phyloP scores from a whole-genome alignment of 2,113 vertebrate species.

The Gymnobelideus leadbeateri region DNA sequence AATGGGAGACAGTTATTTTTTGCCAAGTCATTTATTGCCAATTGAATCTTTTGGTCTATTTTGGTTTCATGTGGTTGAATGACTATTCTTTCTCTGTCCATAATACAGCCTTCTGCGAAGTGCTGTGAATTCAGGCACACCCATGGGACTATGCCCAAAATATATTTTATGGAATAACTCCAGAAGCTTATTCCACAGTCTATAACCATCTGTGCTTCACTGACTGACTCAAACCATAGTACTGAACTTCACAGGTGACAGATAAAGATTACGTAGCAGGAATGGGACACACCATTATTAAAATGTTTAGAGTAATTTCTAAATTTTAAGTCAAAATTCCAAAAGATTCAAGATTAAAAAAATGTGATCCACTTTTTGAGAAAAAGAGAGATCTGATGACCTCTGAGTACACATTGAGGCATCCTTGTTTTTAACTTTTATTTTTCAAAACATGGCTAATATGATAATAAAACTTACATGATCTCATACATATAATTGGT shows the following conservation, averaged over 20 bases:
- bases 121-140: conserved; percentile 34
- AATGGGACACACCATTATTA: background rate
- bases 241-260: background rate
- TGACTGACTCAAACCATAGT: conserved; percentile 1
- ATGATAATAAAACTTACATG: background rate
- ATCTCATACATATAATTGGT: background rate
- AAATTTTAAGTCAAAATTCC: background rate
- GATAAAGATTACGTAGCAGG: background rate
- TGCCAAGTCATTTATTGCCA: background rate
- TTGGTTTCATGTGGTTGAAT: background rate
- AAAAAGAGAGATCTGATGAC: background rate
- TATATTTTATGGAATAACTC: conserved; percentile 21
- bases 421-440: background rate
- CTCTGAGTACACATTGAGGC: background rate
- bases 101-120: background rate
- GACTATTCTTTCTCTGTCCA: background rate
- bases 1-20: background rate
- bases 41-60: conserved; percentile 7
- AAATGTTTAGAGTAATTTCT: background rate
- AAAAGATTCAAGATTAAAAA: background rate
- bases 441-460: background rate
- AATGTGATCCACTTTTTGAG: background rate
- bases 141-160: background rate
- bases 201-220: background rate
- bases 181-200: conserved; percentile 2